phyloP scores from a whole-genome alignment of 2,113 vertebrate species.

The Heptranchias perlo region DNA sequence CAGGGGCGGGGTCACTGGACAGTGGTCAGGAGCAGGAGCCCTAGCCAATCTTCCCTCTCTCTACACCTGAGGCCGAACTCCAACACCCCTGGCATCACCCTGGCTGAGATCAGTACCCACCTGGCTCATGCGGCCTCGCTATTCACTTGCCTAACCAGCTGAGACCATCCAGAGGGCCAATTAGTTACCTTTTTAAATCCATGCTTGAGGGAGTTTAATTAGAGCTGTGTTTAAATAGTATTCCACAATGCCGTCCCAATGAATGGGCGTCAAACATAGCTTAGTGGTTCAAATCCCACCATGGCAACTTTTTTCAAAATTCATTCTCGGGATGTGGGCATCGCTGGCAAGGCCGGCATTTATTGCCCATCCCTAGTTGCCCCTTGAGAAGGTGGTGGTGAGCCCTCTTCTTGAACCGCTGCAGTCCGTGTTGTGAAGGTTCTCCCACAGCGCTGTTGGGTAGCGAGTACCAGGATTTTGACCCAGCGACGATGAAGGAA shows the following conservation, averaged over 20 bases:
- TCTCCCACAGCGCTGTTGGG: neutral
- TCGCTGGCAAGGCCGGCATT: neutral
- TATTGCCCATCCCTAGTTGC: neutral
- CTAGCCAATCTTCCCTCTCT: neutral
- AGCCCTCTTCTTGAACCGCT: neutral
- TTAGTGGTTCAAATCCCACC: neutral
- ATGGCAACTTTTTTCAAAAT: neutral
- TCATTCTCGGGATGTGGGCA: neutral
- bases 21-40: neutral
- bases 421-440: neutral
- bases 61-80: no score
- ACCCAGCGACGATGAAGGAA: neutral
- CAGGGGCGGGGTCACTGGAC: neutral
- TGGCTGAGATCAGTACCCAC: neutral
- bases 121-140: neutral
- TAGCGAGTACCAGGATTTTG: neutral
- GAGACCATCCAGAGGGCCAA: no score
- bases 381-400: neutral
- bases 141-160: neutral
- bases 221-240: neutral
- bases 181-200: neutral
- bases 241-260: neutral
- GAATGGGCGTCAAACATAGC: neutral
- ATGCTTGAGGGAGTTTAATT: neutral
- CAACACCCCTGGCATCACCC: neutral